A percentile compares a stretch with the other conserved stretches of the same genome.
These are phyloP conservation scores for Vicugna pacos DNA, from an alignment of 2,113 vertebrate genomes.

Conservation along the genomic window DNA sequence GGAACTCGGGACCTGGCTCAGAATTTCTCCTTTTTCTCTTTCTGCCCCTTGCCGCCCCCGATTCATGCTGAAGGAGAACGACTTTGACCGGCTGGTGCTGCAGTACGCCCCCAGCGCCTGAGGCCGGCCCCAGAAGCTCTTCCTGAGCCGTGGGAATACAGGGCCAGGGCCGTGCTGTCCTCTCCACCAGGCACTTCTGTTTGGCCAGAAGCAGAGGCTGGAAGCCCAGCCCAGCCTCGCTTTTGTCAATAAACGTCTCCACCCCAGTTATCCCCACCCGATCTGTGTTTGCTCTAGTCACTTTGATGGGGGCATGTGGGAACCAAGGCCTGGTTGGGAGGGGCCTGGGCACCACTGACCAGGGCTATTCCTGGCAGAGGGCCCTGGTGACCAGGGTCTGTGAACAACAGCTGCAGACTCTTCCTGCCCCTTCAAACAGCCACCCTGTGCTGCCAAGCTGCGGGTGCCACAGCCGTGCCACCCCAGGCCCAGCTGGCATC, in stretches of 20 bases:
- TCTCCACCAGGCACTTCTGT: not conserved
- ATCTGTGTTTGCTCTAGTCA: not conserved
- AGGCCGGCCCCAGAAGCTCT: not conserved
- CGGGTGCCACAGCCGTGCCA: not conserved
- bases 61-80: conserved; percentile 90
- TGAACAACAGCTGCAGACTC: not conserved
- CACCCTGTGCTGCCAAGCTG: not conserved
- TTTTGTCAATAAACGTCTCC: conserved; percentile 60
- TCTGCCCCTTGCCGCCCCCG: not conserved
- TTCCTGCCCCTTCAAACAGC: not conserved
- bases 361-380: not conserved
- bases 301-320: not conserved
- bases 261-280: too few relatives aligned
- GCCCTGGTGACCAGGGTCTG: not conserved
- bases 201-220: not conserved
- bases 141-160: not conserved
- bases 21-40: not conserved
- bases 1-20: not conserved
- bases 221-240: not conserved
- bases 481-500: not conserved
- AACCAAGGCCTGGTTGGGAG: not conserved
- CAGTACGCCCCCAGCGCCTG: conserved; percentile 93
- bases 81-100: conserved; percentile 94
- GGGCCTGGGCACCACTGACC: too few relatives aligned
- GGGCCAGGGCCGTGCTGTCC: not conserved